These are phyloP conservation scores for Atta colombica DNA, from an alignment of 1,140 invertebrate species.

Conservation along the genomic window DNA sequence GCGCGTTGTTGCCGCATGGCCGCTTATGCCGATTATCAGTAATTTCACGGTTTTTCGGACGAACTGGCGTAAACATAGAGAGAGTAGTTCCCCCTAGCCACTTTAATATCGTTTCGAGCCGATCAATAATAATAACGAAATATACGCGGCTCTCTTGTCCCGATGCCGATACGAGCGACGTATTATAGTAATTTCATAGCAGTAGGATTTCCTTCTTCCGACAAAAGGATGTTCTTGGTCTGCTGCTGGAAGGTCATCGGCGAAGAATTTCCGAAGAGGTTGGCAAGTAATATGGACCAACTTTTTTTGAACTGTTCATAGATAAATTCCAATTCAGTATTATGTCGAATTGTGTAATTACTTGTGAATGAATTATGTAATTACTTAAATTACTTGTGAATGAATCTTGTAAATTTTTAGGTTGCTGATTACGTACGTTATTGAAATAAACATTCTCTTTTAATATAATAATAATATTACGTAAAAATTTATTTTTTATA, in stretches of 20 bases:
- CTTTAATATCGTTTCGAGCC: constrained; percentile 83
- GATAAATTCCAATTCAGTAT: background rate
- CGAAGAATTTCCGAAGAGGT: constrained; percentile 19
- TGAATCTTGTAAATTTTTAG: no score
- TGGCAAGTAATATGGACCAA: background rate
- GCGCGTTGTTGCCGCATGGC: constrained; percentile 69
- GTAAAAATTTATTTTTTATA: no score
- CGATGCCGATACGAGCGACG: constrained; percentile 74
- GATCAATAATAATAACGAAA: constrained; percentile 86
- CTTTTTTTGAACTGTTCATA: background rate
- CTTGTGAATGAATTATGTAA: no score
- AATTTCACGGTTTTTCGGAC: constrained; percentile 84
- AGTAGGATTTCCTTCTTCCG: constrained; percentile 50
- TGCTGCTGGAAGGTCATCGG: constrained; percentile 48
- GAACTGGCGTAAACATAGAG: constrained; percentile 84
- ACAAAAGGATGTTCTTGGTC: constrained; percentile 31
- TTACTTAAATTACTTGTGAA: no score
- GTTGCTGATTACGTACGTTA: no score
- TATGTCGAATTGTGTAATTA: background rate
- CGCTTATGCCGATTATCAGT: constrained; percentile 82
- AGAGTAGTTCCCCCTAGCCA: constrained; percentile 75
- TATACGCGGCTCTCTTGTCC: constrained; percentile 79
- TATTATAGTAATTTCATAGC: constrained; percentile 86
- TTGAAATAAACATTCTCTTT: no score
- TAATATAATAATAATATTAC: no score